Conservation (phyloP, 2,888 invertebrate genomes). For the Lycophotia porphyrea region DNA sequence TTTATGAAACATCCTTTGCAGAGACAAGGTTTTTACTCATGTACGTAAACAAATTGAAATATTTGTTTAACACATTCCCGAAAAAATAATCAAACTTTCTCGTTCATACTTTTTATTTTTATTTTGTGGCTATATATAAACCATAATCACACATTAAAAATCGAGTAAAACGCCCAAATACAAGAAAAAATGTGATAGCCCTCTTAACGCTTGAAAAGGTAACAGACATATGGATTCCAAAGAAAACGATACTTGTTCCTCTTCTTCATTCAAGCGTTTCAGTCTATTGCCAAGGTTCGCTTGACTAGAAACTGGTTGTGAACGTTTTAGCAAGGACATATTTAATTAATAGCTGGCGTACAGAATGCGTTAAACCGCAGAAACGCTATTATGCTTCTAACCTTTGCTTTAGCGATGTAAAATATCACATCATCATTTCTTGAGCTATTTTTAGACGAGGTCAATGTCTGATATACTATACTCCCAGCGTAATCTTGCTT, state of each 20-base stretch:
- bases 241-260: constrained; percentile 29
- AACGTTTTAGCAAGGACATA: constrained; percentile 54
- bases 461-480: constrained; percentile 49
- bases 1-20: too few species aligned
- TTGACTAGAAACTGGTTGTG: constrained; percentile 57
- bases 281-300: constrained; percentile 54
- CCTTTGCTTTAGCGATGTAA: constrained; percentile 25
- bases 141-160: too few species aligned
- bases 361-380: constrained; percentile 35
- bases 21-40: too few species aligned
- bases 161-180: too few species aligned
- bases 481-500: constrained; percentile 28
- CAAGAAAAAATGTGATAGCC: too few species aligned
- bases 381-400: constrained; percentile 30
- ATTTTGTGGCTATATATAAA: too few species aligned
- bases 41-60: too few species aligned
- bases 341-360: constrained; percentile 48
- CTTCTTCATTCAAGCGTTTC: constrained; percentile 54
- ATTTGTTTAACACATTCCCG: too few species aligned
- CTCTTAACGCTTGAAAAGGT: neutral
- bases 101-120: too few species aligned
- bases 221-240: constrained; percentile 20
- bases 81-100: too few species aligned
- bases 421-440: constrained; percentile 30
- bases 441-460: constrained; percentile 49